A percentile compares a stretch with the other conserved stretches of the same genome.
Evolutionary conservation across 2,888 invertebrate species (phyloP).

Genomic region (Thyatira batis): DNA sequence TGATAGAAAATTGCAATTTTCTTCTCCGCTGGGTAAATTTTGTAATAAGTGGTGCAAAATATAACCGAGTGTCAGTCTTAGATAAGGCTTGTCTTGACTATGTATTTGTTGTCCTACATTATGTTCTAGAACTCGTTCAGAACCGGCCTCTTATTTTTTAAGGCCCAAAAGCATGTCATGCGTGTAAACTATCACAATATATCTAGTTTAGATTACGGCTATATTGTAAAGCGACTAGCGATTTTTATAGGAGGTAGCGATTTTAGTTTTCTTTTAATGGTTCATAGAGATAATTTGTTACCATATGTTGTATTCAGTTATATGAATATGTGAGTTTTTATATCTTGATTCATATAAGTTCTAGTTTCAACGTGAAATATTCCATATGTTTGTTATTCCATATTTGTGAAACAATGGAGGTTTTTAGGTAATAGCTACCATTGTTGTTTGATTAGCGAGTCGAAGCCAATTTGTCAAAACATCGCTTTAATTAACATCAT

Average conservation of each 20-base stretch:
- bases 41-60: background rate
- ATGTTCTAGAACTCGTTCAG: slow-evolving; percentile 29
- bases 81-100: slow-evolving; percentile 7
- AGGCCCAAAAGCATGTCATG: slow-evolving; percentile 26
- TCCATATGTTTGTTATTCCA: background rate
- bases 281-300: no score
- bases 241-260: background rate
- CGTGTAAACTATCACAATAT: background rate
- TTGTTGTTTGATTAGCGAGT: background rate
- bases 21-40: background rate
- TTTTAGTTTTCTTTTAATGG: background rate
- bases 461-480: background rate
- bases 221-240: background rate
- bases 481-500: background rate
- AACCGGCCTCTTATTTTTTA: slow-evolving; percentile 31
- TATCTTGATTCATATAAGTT: no score
- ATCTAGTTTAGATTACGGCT: background rate
- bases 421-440: background rate
- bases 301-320: no score
- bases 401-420: slow-evolving; percentile 3
- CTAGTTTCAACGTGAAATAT: background rate
- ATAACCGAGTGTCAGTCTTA: background rate
- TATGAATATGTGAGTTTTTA: no score
- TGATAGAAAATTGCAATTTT: background rate
- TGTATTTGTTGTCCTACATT: slow-evolving; percentile 15